phyloP scores from a whole-genome alignment of 2,888 invertebrate species.

The Allacma fusca region DNA sequence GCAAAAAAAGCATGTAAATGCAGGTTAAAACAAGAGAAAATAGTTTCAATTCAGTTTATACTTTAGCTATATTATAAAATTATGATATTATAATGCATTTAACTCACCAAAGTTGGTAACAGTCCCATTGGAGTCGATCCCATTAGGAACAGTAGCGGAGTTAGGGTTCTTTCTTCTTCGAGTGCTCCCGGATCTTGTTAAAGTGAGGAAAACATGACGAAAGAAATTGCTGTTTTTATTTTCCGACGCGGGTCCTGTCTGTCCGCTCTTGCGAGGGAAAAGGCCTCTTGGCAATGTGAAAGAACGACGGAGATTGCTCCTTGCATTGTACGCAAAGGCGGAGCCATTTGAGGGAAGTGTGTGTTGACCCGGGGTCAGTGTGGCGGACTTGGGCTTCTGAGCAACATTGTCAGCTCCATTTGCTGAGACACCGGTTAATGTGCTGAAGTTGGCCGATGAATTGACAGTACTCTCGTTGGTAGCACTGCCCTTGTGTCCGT shows the following conservation, averaged over 20 bases:
- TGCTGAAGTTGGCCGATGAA: neutral
- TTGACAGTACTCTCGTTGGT: neutral
- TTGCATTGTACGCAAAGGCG: conserved; percentile 38
- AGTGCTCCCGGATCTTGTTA: conserved; percentile 55
- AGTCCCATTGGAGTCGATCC: conserved; percentile 18
- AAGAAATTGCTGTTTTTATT: conserved; percentile 59
- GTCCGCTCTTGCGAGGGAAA: conserved; percentile 56
- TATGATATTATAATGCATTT: no score
- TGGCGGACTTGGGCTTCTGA: conserved; percentile 29
- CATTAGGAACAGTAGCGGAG: neutral
- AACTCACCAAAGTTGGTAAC: conserved; percentile 30
- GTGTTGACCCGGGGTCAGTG: conserved; percentile 29
- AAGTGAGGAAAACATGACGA: conserved; percentile 59
- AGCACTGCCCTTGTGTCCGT: neutral
- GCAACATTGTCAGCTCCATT: neutral
- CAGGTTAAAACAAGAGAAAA: no score
- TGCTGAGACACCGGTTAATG: neutral
- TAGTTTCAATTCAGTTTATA: no score
- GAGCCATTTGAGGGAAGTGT: neutral
- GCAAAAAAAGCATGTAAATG: no score
- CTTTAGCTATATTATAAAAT: no score
- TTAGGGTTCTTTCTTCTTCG: conserved; percentile 28
- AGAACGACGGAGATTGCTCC: conserved; percentile 60
- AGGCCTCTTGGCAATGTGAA: conserved; percentile 61
- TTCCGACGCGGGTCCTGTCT: conserved; percentile 58